Base-by-base conservation (phyloP, 2,888 invertebrate genomes). In the Onchidella celtica region DNA sequence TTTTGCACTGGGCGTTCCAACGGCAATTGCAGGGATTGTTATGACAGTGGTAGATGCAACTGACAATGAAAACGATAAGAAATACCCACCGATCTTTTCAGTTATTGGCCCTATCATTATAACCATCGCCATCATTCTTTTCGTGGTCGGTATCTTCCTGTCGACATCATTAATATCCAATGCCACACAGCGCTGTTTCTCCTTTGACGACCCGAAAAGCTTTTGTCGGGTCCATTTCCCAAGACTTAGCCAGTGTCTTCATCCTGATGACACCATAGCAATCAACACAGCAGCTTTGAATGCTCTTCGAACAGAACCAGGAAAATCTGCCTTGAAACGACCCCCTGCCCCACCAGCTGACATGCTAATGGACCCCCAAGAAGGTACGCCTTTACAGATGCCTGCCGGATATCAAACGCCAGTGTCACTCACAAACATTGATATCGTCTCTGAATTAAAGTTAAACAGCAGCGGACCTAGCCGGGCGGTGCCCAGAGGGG, bases 11-110 rank as follows among this genome's bases (percentile, higher is more conserved):
- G 81, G 81, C 24, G 59, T 81, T 27, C 81, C 75, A 14, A 38
- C 59, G 17, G 59, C 68, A 34, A 75, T 81, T 27, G 81, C 81
- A 55, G 81, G 81, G 38, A 36, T 81, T 69, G 69, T 81, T 34
- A 34, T 81, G 38, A 81, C 81, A 34, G 59, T 81, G 38, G 75
- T 75, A 47, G 74, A 65, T 1, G 66, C 81, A 32, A 73, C 80
- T 3, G 75, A 75, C 40, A 59, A 75, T n/a, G 55, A 65, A 0
- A 55, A 38, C 11, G 55, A 38, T n/a, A 55, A 38, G 11, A 81
- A 81, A 27, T 81, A 81, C 69, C 81, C 81, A 1, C 3, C 17
- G 9, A 21, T 61, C 14, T 81, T 81, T 24, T 24, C 55, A 29
- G 81, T 59, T 0, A 40, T 66, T 21, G 81, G 81, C 14, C 81